Evolutionary conservation across 2,113 vertebrate genomes (phyloP).

Genomic region (Chelonoidis abingdonii): DNA sequence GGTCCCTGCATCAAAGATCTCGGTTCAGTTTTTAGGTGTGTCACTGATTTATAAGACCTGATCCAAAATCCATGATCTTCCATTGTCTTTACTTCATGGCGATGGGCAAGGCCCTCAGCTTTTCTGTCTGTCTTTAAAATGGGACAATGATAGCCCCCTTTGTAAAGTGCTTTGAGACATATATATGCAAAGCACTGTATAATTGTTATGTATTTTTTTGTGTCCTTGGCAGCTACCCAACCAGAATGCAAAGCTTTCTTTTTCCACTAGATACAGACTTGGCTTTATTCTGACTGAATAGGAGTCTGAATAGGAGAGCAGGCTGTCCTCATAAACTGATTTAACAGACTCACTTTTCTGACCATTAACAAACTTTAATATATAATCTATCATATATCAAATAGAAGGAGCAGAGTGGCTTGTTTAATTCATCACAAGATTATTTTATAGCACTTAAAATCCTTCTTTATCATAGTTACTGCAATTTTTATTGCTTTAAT

Average conservation of each 20-base stretch:
- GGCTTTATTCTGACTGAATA: background rate
- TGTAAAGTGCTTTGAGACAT: background rate
- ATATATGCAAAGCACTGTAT: background rate
- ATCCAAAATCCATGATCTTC: too few relatives aligned
- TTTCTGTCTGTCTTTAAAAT: background rate
- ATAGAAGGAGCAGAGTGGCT: background rate
- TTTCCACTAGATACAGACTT: background rate
- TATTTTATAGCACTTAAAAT: background rate
- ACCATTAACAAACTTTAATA: conserved; percentile 2
- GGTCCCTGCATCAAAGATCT: background rate
- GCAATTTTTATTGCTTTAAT: conserved; percentile 6
- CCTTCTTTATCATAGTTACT: background rate
- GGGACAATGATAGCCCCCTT: background rate
- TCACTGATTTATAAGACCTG: background rate
- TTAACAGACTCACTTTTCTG: conserved; percentile 6
- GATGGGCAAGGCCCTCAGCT: too few relatives aligned
- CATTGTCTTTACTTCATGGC: too few relatives aligned
- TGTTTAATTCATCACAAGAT: background rate
- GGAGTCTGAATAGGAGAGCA: background rate
- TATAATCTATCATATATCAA: background rate
- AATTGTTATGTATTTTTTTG: background rate
- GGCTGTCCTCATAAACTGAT: background rate
- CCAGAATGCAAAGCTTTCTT: background rate
- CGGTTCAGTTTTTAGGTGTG: background rate
- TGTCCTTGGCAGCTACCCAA: background rate